These are phyloP conservation scores for Nycticebus coucang DNA, from an alignment of 2,113 vertebrate genomes.

Conservation along the genomic window DNA sequence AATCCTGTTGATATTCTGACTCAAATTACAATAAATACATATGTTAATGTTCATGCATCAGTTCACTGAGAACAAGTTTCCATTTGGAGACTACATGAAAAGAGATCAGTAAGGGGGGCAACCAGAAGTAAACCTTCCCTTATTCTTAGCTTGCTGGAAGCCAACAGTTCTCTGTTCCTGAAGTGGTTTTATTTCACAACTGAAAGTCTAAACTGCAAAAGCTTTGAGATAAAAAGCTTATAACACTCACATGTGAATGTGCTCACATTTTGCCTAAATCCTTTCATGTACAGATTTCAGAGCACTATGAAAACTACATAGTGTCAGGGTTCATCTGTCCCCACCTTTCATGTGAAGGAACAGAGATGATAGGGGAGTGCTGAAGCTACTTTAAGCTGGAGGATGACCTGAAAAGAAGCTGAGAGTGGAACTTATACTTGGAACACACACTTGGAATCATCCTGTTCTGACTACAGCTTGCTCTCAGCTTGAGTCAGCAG, in stretches of 20 bases:
- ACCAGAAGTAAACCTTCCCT: background rate
- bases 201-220: background rate
- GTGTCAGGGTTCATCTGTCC: background rate
- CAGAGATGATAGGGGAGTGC: background rate
- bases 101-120: background rate
- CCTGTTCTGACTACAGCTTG: background rate
- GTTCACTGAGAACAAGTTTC: background rate
- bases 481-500: background rate
- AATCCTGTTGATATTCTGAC: background rate
- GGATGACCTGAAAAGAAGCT: background rate
- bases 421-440: background rate
- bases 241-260: conserved; percentile 7
- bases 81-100: background rate
- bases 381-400: conserved; percentile 24
- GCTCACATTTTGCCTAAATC: conserved; percentile 44
- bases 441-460: background rate
- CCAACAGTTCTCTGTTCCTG: background rate
- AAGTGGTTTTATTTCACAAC: conserved; percentile 8
- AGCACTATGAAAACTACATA: background rate
- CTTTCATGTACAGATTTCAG: conserved; percentile 64
- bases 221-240: conserved; percentile 61
- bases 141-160: background rate
- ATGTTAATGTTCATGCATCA: background rate
- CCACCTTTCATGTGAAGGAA: conserved; percentile 44
- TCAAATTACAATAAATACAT: background rate